Percentiles rank a stretch among this genome's conserved stretches.
phyloP scores from a whole-genome alignment of 2,888 invertebrate genomes.

The Sinopyrophorus schimmeli region DNA sequence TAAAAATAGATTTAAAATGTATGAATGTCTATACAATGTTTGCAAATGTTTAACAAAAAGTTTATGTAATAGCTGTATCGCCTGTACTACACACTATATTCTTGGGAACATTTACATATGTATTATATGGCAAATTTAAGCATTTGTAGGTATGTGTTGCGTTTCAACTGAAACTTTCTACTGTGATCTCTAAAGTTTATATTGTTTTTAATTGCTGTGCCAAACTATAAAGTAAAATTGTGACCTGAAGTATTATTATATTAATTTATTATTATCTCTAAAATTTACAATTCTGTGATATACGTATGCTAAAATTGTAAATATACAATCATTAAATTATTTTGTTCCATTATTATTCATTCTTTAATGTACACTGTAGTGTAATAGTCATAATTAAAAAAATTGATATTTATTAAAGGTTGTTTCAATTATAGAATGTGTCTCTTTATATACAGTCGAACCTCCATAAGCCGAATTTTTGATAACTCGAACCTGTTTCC shows the following conservation, averaged over 20 bases:
- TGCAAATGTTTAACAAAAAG: constrained; percentile 16
- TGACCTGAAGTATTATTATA: constrained; percentile 37
- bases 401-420: constrained; percentile 8
- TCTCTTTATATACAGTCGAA: no score
- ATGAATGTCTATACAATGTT: constrained; percentile 14
- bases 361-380: constrained; percentile 29
- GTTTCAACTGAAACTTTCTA: constrained; percentile 35
- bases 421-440: background rate
- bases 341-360: constrained; percentile 25
- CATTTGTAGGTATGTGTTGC: constrained; percentile 28
- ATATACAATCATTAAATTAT: constrained; percentile 29
- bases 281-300: constrained; percentile 32
- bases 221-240: constrained; percentile 40
- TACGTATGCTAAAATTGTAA: constrained; percentile 28
- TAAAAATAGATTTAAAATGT: no score
- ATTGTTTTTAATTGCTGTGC: constrained; percentile 39
- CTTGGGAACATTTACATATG: constrained; percentile 31
- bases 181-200: constrained; percentile 41
- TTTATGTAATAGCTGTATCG: constrained; percentile 13
- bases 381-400: constrained; percentile 18
- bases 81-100: constrained; percentile 26
- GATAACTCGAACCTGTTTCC: no score
- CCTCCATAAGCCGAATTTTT: no score
- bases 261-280: constrained; percentile 28
- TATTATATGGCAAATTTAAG: constrained; percentile 17